phyloP scores from a whole-genome alignment of 2,113 vertebrate genomes.

The Tricholaema leucomelas region DNA sequence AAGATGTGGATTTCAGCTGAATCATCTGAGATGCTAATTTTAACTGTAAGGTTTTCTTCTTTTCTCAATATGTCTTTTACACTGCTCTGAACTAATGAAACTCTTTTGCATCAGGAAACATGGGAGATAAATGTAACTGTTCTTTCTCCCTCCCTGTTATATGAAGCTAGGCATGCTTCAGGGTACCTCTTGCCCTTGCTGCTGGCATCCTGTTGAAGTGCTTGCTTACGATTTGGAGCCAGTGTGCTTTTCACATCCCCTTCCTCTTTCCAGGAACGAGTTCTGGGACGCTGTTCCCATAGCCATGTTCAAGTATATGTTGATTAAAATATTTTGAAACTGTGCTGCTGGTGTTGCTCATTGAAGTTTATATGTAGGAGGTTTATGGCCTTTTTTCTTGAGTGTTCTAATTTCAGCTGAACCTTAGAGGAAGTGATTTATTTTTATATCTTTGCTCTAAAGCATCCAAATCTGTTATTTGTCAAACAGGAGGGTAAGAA shows the following conservation, averaged over 20 bases:
- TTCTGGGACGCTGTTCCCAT: neutral
- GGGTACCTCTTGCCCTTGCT: neutral
- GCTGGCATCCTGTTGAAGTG: neutral
- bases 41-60: neutral
- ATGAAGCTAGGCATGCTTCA: neutral
- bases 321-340: neutral
- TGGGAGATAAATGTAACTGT: neutral
- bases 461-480: neutral
- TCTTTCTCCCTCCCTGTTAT: neutral
- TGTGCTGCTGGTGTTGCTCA: neutral
- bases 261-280: neutral
- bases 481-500: neutral
- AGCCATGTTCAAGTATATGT: neutral
- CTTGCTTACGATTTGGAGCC: neutral
- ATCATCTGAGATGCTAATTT: neutral
- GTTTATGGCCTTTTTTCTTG: neutral
- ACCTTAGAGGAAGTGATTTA: neutral
- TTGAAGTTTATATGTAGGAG: neutral
- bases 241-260: neutral
- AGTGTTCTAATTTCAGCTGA: neutral
- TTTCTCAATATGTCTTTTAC: neutral
- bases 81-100: neutral
- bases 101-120: neutral
- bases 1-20: conserved; percentile 9
- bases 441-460: neutral